Conservation (phyloP, 2,797 vertebrate genomes). For the Pantherophis vulpinus region DNA sequence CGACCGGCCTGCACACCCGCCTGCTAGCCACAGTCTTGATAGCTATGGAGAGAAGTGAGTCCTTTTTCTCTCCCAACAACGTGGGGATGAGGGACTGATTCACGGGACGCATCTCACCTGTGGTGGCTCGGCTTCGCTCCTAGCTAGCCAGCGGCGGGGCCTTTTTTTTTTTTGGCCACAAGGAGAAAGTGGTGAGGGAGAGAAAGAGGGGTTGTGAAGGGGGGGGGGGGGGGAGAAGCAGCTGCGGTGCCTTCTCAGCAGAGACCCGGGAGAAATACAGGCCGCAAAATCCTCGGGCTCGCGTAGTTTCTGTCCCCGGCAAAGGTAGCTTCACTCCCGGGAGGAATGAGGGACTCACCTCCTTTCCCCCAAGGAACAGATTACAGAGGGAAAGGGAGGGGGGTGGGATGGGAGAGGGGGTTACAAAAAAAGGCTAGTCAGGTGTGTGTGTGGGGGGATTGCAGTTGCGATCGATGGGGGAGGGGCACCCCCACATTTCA, state of each 20-base stretch:
- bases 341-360: conserved; percentile 52
- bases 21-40: conserved; percentile 10
- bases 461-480: conserved; percentile 14
- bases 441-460: not conserved
- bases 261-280: conserved; percentile 40
- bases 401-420: conserved; percentile 37
- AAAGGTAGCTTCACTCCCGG: conserved; percentile 48
- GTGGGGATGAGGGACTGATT: conserved; percentile 16
- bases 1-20: not conserved
- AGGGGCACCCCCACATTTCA: conserved; percentile 26
- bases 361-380: conserved; percentile 15
- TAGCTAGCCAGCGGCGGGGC: conserved; percentile 33
- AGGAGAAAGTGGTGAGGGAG: conserved; percentile 38
- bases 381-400: conserved; percentile 16
- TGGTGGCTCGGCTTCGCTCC: conserved; percentile 56
- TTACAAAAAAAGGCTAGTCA: not conserved
- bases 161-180: conserved; percentile 43
- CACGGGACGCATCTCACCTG: conserved; percentile 63
- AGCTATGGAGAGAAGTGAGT: not conserved
- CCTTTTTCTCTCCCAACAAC: conserved; percentile 4
- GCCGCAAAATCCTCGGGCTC: conserved; percentile 72
- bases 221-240: not conserved
- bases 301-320: conserved; percentile 58
- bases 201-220: not conserved
- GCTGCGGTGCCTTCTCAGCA: conserved; percentile 67